Conservation (phyloP, 2,797 vertebrate genomes). For the Hydrophis major region DNA sequence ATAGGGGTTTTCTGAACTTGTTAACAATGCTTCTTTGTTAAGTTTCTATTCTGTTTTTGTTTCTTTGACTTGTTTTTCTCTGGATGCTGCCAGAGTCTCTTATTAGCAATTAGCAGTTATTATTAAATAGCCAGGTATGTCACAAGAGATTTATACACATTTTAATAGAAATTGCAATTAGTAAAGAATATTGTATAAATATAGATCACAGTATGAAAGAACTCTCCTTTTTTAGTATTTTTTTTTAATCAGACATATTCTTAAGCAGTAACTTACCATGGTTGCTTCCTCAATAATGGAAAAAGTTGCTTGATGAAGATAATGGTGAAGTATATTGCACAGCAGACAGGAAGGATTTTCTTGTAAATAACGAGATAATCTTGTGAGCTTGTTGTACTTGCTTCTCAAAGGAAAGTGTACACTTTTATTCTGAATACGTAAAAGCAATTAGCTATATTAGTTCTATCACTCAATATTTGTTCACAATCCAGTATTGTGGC, state of each 20-base stretch:
- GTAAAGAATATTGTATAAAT: neutral
- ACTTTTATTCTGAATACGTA: conserved; percentile 87
- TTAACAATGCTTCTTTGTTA: neutral
- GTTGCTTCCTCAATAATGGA: conserved; percentile 95
- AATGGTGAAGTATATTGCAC: conserved; percentile 96
- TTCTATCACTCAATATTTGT: neutral
- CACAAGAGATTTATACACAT: neutral
- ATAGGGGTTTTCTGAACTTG: neutral
- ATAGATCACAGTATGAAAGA: neutral
- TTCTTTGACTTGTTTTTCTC: neutral
- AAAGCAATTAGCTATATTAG: conserved; percentile 1
- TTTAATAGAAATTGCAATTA: neutral
- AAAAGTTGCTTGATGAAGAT: conserved; percentile 94
- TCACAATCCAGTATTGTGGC: neutral
- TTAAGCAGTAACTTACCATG: conserved; percentile 78
- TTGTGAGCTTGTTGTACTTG: conserved; percentile 96
- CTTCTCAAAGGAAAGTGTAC: conserved; percentile 94
- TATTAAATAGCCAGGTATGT: neutral
- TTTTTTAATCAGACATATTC: neutral
- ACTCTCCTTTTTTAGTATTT: neutral
- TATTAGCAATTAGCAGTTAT: neutral
- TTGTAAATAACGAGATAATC: conserved; percentile 90
- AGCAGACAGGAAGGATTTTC: conserved; percentile 97
- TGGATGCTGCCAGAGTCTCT: neutral
- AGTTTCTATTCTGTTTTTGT: neutral